Evolutionary conservation across 2,888 invertebrate species (phyloP).

Genomic region (Latrodectus hesperus): DNA sequence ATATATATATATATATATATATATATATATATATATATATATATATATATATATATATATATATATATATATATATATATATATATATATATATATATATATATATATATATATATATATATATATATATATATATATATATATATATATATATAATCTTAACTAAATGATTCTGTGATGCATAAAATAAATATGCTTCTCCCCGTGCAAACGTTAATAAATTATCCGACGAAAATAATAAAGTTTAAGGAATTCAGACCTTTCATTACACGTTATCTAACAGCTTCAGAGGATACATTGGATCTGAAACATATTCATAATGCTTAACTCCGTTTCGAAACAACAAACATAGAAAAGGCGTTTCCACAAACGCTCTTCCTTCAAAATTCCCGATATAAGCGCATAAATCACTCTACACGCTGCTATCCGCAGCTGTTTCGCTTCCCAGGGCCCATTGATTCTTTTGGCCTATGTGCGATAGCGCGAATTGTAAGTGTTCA

Average conservation of each 20-base stretch:
- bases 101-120: slow-evolving; percentile 10
- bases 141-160: background rate
- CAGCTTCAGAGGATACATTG: background rate
- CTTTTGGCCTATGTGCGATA: background rate
- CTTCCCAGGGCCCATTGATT: slow-evolving; percentile 6
- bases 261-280: background rate
- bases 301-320: background rate
- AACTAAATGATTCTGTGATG: too few species aligned
- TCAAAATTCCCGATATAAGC: background rate
- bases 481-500: background rate
- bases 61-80: slow-evolving; percentile 14
- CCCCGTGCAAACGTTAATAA: too few species aligned
- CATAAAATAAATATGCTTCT: too few species aligned
- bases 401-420: background rate
- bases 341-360: slow-evolving; percentile 3
- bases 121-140: slow-evolving; percentile 17
- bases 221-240: background rate
- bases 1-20: slow-evolving; percentile 17
- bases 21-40: slow-evolving; percentile 17
- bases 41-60: slow-evolving; percentile 17
- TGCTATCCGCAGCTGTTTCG: background rate
- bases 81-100: slow-evolving; percentile 17
- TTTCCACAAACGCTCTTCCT: slow-evolving; percentile 3
- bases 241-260: background rate
- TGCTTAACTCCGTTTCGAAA: background rate